Evolutionary conservation across 2,113 vertebrate species (phyloP), one percentile per base, ranked within the genome.

Genomic region (Anoura caudifer): DNA sequence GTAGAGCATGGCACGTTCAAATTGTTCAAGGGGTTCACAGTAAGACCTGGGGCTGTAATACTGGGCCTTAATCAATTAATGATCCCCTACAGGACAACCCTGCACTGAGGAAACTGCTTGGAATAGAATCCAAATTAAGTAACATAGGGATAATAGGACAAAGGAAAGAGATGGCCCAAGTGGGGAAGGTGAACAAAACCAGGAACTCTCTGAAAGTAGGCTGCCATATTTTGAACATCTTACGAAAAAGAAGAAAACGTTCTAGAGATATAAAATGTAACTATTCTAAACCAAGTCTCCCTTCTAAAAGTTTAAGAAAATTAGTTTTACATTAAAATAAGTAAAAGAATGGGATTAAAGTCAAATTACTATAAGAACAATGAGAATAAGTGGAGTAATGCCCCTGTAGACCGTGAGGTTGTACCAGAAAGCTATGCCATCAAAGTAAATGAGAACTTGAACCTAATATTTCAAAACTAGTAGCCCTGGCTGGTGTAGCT

Each of bases 241-340:
- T 91, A 76, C 38, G 50, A 52, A 54, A 61, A 83, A 28, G 14
- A 93, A 19, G 15, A 80, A 22, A 3, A 87, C 22, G 14, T 87
- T 90, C 72, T 75, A 79, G 77, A 87, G 10, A 54, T 87, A 45
- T 2, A 73, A 92, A 75, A 82, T 72, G 24, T 83, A 79, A 90
- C 33, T 70, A 61, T 81, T 73, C 77, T 91, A 75, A 97, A 85
- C 56, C 69, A 84, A 63, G 31, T 63, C 7, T 65, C 17, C 11
- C 43, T 89, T 92, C 50, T 94, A 84, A 81, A 90, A 70, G 43
- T 81, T 89, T 76, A 70, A 50, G 59, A 85, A 95, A 93, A 54
- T 67, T 38, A 69, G 84, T 94, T 94, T 85, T 69, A 76, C 14
- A 22, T 50, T 79, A 95, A 94, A 77, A 65, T 75, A 13, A 52